phyloP scores from a whole-genome alignment of 2,888 invertebrate species.

The Mythimna ferrago region DNA sequence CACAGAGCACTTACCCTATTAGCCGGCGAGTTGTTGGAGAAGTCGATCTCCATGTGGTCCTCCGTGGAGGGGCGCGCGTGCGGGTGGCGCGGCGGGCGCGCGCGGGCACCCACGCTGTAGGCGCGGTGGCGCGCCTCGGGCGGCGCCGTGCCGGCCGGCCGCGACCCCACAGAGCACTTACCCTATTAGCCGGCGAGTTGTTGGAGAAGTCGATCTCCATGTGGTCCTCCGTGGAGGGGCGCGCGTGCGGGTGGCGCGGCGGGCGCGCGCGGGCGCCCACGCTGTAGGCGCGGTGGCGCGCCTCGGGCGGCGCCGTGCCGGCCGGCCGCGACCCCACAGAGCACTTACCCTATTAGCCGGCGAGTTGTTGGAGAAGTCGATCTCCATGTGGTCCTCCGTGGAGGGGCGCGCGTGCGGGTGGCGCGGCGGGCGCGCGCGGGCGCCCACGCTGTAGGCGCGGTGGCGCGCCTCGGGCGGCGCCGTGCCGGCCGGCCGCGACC shows the following conservation, averaged over 20 bases:
- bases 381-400: slow-evolving; percentile 95
- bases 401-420: slow-evolving; percentile 73
- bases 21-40: slow-evolving; percentile 78
- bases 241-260: slow-evolving; percentile 78
- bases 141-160: slow-evolving; percentile 62
- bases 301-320: slow-evolving; percentile 74
- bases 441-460: slow-evolving; percentile 88
- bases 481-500: slow-evolving; percentile 64
- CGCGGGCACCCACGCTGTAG: slow-evolving; percentile 84
- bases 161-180: slow-evolving; percentile 74
- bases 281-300: slow-evolving; percentile 90
- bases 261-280: slow-evolving; percentile 74
- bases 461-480: slow-evolving; percentile 86
- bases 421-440: slow-evolving; percentile 79
- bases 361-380: slow-evolving; percentile 87
- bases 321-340: slow-evolving; percentile 73
- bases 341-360: slow-evolving; percentile 72
- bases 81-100: slow-evolving; percentile 79
- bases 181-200: slow-evolving; percentile 77
- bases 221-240: slow-evolving; percentile 92
- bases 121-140: slow-evolving; percentile 89
- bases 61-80: slow-evolving; percentile 84
- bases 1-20: slow-evolving; percentile 73
- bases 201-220: slow-evolving; percentile 93
- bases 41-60: slow-evolving; percentile 95